Conservation (phyloP, 2,113 vertebrate genomes). For the Willisornis vidua region DNA sequence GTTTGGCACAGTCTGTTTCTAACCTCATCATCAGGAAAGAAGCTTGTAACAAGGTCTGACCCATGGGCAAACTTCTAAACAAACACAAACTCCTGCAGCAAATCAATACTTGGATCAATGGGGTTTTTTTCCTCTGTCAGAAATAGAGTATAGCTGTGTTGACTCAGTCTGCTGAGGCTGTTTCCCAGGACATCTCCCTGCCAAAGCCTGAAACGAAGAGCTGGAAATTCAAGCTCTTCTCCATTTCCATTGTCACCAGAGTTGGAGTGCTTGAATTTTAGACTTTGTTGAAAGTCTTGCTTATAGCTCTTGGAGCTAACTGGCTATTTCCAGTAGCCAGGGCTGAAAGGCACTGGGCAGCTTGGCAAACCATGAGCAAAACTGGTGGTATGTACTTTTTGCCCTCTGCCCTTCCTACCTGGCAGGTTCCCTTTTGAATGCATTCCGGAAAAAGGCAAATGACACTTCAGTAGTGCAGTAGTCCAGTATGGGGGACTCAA, state of each 20-base stretch:
- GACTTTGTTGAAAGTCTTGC: not conserved
- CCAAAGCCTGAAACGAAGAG: not conserved
- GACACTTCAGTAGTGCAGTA: no score
- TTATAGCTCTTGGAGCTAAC: not conserved
- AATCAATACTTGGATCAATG: conserved; percentile 49
- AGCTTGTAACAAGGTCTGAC: conserved; percentile 16
- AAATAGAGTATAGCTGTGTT: not conserved
- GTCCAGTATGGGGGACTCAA: rapidly evolving
- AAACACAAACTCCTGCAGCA: conserved; percentile 28
- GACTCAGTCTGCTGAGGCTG: not conserved
- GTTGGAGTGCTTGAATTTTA: not conserved
- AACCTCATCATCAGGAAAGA: conserved; percentile 12
- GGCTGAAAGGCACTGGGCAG: not conserved
- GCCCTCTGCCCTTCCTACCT: not conserved
- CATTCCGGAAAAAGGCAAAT: not conserved
- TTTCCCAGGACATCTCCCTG: not conserved
- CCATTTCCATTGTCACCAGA: not conserved
- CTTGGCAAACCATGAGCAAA: not conserved
- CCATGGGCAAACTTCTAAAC: conserved; percentile 46
- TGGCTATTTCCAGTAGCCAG: not conserved
- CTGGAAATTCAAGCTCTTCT: not conserved
- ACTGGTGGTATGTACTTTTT: not conserved
- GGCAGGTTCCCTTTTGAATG: not conserved
- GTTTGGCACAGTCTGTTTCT: conserved; percentile 3
- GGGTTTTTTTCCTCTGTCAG: not conserved